Evolutionary conservation across 2,113 vertebrate species (phyloP).

Genomic region (Narcine bancroftii): DNA sequence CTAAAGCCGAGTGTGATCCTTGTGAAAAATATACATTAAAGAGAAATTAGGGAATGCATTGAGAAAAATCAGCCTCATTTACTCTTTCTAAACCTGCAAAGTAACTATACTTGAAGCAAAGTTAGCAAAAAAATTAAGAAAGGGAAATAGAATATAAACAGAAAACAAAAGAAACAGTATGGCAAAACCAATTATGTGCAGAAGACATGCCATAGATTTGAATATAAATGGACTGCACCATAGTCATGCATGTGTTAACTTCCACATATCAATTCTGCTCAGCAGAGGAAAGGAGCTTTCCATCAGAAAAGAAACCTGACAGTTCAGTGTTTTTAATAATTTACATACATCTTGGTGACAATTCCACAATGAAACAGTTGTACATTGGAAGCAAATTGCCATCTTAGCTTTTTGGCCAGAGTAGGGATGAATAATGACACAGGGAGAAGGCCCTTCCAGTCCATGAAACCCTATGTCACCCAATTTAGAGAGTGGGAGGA

Average conservation of each 20-base stretch:
- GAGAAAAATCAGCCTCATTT: background rate
- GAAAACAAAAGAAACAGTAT: background rate
- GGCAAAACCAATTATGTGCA: background rate
- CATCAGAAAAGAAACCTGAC: background rate
- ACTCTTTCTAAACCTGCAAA: too few relatives aligned
- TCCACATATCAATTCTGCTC: background rate
- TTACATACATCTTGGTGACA: background rate
- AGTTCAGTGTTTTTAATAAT: background rate
- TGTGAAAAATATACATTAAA: background rate
- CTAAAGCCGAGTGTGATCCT: background rate
- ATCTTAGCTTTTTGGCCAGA: background rate
- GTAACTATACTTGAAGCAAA: too few relatives aligned
- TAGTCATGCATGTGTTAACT: background rate
- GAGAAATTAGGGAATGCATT: background rate
- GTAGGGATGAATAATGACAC: background rate
- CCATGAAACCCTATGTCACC: too few relatives aligned
- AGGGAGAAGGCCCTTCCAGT: too few relatives aligned
- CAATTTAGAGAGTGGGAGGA: too few relatives aligned
- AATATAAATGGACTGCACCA: background rate
- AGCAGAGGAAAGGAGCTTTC: background rate
- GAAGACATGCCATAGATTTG: background rate
- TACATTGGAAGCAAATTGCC: background rate
- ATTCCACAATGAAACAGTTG: background rate
- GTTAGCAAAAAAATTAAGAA: background rate
- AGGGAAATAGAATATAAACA: background rate